Percentiles rank a stretch among this genome's conserved stretches.
These are phyloP conservation scores for Caracal caracal DNA, from an alignment of 2,113 vertebrate species.

Conservation along the genomic window DNA sequence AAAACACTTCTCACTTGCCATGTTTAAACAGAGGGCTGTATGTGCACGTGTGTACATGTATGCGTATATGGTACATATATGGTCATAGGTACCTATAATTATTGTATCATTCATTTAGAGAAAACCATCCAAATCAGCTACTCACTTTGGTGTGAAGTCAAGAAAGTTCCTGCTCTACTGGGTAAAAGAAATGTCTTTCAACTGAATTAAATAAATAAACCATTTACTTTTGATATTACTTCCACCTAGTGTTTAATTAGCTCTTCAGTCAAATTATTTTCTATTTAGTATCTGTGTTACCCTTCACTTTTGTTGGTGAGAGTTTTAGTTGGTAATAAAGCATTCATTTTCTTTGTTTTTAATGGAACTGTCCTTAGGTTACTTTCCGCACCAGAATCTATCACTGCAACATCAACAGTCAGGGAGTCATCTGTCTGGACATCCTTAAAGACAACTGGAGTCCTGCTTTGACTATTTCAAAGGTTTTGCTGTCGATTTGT, in stretches of 20 bases:
- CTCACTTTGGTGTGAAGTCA: background rate
- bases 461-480: conserved; percentile 95
- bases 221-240: background rate
- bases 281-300: background rate
- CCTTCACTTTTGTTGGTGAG: background rate
- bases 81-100: background rate
- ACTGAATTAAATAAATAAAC: background rate
- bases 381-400: conserved; percentile 96
- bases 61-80: background rate
- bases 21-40: background rate
- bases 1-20: conserved; percentile 1
- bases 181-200: background rate
- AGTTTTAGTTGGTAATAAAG: background rate
- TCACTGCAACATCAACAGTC: conserved; percentile 97
- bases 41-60: background rate
- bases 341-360: conserved; percentile 47
- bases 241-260: background rate
- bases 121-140: background rate
- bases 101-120: background rate
- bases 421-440: conserved; percentile 96
- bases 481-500: conserved; percentile 96
- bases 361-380: conserved; percentile 85
- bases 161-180: background rate
- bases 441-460: conserved; percentile 97
- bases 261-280: background rate